Evolutionary conservation across 2,797 vertebrate genomes (phyloP).

Genomic region (Amblyraja radiata): DNA sequence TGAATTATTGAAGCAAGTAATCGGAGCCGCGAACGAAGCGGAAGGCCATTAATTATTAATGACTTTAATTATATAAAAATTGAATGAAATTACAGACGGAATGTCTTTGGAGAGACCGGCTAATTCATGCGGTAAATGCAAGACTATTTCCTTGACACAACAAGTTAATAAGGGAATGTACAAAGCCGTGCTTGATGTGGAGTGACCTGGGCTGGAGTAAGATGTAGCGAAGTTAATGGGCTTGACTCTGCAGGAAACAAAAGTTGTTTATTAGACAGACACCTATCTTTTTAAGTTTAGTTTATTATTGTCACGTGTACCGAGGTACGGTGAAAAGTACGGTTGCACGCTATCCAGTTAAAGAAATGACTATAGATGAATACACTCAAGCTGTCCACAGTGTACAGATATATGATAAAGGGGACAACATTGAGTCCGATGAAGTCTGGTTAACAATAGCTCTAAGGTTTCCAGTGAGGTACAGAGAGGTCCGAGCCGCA

Average conservation of each 20-base stretch:
- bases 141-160: background rate
- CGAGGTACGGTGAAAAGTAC: too few relatives aligned
- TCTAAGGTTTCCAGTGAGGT: too few relatives aligned
- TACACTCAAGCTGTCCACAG: too few relatives aligned
- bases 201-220: background rate
- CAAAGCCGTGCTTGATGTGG: background rate
- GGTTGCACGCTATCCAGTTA: too few relatives aligned
- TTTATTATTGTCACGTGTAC: too few relatives aligned
- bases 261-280: background rate
- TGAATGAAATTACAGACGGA: background rate
- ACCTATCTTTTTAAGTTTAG: too few relatives aligned
- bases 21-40: background rate
- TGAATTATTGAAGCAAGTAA: background rate
- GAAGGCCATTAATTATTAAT: conserved; percentile 7
- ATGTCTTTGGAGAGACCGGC: background rate
- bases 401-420: too few relatives aligned
- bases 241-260: background rate
- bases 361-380: too few relatives aligned
- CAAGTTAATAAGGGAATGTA: too few relatives aligned
- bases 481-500: too few relatives aligned
- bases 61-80: background rate
- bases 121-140: conserved; percentile 7
- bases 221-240: background rate
- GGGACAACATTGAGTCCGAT: too few relatives aligned
- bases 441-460: too few relatives aligned